phyloP scores from a whole-genome alignment of 2,888 invertebrate species.

The Desoria tigrina region DNA sequence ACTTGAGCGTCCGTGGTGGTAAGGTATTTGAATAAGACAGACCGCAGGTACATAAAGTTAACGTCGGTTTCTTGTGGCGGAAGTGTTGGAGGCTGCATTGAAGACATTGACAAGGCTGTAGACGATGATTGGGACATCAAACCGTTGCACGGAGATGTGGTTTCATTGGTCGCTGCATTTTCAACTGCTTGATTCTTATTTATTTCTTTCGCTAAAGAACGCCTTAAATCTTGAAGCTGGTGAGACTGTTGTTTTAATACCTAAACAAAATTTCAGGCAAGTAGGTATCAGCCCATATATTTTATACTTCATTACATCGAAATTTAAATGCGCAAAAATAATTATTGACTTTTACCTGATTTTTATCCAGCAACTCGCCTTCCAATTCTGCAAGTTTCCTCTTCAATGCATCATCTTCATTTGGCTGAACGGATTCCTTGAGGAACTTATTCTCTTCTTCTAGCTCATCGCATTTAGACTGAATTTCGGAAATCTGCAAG shows the following conservation, averaged over 20 bases:
- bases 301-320: no score
- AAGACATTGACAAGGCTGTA: slow-evolving; percentile 7
- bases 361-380: slow-evolving; percentile 18
- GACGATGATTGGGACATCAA: not conserved
- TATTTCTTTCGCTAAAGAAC: slow-evolving; percentile 39
- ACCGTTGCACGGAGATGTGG: slow-evolving; percentile 9
- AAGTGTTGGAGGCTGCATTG: slow-evolving; percentile 30
- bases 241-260: slow-evolving; percentile 34
- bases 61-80: slow-evolving; percentile 41
- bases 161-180: not conserved
- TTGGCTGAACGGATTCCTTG: slow-evolving; percentile 8
- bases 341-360: no score
- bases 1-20: slow-evolving; percentile 52
- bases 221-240: slow-evolving; percentile 35
- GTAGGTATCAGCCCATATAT: no score
- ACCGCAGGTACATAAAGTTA: slow-evolving; percentile 38
- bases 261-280: slow-evolving; percentile 14
- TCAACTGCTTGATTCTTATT: slow-evolving; percentile 21
- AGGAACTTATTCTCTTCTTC: slow-evolving; percentile 35
- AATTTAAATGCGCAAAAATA: slow-evolving; percentile 3
- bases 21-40: slow-evolving; percentile 51
- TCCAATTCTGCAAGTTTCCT: slow-evolving; percentile 10
- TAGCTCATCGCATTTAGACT: slow-evolving; percentile 35
- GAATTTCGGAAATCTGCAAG: slow-evolving; percentile 30
- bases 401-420: slow-evolving; percentile 9